Evolutionary conservation across 2,113 vertebrate species (phyloP).

Genomic region (Scomber scombrus): DNA sequence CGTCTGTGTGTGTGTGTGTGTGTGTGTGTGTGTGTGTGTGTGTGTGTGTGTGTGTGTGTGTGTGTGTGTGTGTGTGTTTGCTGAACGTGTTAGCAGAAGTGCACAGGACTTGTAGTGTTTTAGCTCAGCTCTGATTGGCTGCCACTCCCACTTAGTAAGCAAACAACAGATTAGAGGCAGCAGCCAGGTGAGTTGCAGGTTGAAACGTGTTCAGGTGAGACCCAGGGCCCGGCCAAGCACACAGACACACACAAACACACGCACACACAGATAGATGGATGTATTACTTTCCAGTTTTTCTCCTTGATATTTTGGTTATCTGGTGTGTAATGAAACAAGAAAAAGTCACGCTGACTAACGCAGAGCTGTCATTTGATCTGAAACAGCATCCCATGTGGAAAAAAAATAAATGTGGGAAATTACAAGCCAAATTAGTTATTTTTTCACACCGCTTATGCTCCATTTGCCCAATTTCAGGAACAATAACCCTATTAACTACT

Average conservation of each 20-base stretch:
- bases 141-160: conserved; percentile 65
- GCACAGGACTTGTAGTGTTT: conserved; percentile 26
- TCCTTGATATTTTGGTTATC: conserved; percentile 21
- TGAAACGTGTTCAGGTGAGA: conserved; percentile 73
- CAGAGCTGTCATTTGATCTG: conserved; percentile 49
- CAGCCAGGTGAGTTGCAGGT: conserved; percentile 61
- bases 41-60: too few species aligned
- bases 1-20: neutral
- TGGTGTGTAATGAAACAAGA: conserved; percentile 43
- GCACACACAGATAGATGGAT: neutral
- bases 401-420: conserved; percentile 69
- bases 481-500: conserved; percentile 66
- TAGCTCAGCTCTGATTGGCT: conserved; percentile 59
- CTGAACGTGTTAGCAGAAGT: conserved; percentile 1
- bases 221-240: neutral
- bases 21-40: too few species aligned
- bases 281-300: conserved; percentile 14
- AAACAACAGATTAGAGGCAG: conserved; percentile 61
- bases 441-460: conserved; percentile 58
- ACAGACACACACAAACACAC: neutral
- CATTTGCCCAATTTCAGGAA: conserved; percentile 72
- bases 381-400: conserved; percentile 44
- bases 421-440: conserved; percentile 67
- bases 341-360: conserved; percentile 43
- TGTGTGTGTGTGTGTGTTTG: neutral